Evolutionary conservation across 2,113 vertebrate species (phyloP).

Genomic region (Ploceus nigricollis): DNA sequence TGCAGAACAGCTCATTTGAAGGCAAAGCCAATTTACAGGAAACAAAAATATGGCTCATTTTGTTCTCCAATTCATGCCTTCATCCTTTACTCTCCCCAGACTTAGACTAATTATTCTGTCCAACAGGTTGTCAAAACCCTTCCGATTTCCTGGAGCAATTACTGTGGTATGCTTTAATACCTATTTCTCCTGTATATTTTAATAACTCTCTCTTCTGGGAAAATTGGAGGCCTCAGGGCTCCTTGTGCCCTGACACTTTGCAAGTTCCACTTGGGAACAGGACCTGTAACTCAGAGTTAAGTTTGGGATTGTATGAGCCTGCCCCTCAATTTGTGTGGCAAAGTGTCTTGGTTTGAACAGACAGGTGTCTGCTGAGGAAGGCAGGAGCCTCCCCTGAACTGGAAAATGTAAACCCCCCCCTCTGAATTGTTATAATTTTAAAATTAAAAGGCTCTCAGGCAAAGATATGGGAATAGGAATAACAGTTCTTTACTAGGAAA

Average conservation of each 20-base stretch:
- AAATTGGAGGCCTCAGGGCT: background rate
- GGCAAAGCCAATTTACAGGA: background rate
- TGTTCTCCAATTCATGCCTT: background rate
- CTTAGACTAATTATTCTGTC: background rate
- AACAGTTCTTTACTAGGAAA: background rate
- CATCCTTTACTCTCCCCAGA: background rate
- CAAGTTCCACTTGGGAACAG: background rate
- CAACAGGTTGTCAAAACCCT: background rate
- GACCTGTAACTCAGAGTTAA: background rate
- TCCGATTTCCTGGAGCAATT: background rate
- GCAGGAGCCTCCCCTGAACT: background rate
- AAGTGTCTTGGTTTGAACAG: background rate
- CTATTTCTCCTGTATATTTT: background rate
- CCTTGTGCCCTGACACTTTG: background rate
- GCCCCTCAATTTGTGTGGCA: background rate
- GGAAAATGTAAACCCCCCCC: background rate
- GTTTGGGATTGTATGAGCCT: rapidly evolving
- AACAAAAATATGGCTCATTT: background rate
- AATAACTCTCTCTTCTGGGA: background rate
- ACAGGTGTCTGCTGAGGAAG: background rate
- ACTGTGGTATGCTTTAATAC: background rate
- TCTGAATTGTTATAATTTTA: background rate
- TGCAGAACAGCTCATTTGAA: background rate
- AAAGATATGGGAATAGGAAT: background rate
- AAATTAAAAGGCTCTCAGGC: background rate